Percentiles rank a stretch among this genome's conserved stretches.
Evolutionary conservation across 2,888 invertebrate genomes (phyloP).

Genomic region (Corbicula japonica): DNA sequence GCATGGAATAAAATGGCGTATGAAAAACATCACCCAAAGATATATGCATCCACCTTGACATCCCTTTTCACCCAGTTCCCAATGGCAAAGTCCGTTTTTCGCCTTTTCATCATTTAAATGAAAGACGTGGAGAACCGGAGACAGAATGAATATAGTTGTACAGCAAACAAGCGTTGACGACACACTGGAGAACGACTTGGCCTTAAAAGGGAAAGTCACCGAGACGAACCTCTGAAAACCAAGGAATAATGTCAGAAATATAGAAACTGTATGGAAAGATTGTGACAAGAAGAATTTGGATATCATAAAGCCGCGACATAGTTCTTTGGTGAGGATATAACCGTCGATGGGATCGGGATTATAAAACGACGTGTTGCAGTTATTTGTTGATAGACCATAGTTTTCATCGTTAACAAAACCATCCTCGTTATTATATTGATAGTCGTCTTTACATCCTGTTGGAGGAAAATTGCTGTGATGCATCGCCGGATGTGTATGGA

Average conservation of each 20-base stretch:
- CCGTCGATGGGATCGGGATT: neutral
- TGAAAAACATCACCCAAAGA: conserved; percentile 17
- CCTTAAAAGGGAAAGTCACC: conserved; percentile 34
- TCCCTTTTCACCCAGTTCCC: conserved; percentile 5
- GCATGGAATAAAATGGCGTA: conserved; percentile 39
- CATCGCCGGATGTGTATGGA: too few species aligned
- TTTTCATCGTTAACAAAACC: too few species aligned
- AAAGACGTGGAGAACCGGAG: conserved; percentile 38
- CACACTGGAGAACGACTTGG: conserved; percentile 9
- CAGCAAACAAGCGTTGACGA: conserved; percentile 5
- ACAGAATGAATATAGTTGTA: conserved; percentile 14
- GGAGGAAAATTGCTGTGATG: too few species aligned
- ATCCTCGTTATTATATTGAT: too few species aligned
- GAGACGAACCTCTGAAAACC: conserved; percentile 59
- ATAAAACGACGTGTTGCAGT: too few species aligned
- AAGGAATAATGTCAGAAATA: conserved; percentile 64
- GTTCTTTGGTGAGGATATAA: neutral
- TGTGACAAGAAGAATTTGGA: conserved; percentile 55
- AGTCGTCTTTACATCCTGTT: too few species aligned
- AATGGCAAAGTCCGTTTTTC: conserved; percentile 24
- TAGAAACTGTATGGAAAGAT: conserved; percentile 63
- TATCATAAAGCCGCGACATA: conserved; percentile 49
- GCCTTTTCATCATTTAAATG: conserved; percentile 33
- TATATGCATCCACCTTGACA: conserved; percentile 22
- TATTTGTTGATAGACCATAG: too few species aligned